Evolutionary conservation across 2,888 invertebrate species (phyloP).

Genomic region (Volucella inanis): DNA sequence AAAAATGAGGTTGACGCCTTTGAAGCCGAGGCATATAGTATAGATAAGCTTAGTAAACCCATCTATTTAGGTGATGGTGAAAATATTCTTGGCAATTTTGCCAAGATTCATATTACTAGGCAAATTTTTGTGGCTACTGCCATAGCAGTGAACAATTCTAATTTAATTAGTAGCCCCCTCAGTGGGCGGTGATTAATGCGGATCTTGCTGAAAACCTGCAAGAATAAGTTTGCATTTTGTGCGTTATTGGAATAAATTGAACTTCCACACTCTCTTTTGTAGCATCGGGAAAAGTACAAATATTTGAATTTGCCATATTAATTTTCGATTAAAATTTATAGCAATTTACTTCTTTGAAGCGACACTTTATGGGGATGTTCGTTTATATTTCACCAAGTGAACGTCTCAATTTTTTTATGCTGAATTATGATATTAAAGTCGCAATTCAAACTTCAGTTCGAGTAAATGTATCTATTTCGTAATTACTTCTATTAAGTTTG

Average conservation of each 20-base stretch:
- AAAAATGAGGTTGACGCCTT: too few species aligned
- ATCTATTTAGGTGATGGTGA: neutral
- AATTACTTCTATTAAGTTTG: too few species aligned
- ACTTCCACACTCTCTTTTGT: neutral
- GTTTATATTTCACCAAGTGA: neutral
- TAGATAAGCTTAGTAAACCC: neutral
- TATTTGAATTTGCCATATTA: conserved; percentile 32
- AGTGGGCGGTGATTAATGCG: conserved; percentile 24
- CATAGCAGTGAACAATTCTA: neutral
- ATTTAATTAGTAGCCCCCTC: conserved; percentile 24
- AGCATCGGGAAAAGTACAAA: neutral
- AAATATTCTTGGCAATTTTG: conserved; percentile 12
- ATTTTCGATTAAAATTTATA: conserved; percentile 24
- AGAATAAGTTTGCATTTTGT: conserved; percentile 39
- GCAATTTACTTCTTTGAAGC: neutral
- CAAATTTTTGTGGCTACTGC: conserved; percentile 5
- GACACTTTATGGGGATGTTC: neutral
- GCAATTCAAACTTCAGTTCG: too few species aligned
- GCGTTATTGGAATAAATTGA: conserved; percentile 23
- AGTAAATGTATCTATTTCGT: too few species aligned
- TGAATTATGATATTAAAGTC: too few species aligned
- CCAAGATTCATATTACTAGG: conserved; percentile 4
- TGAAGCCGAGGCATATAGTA: neutral
- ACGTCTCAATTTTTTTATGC: neutral
- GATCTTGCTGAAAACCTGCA: neutral